phyloP scores from a whole-genome alignment of 2,888 invertebrate genomes.

The Galeruca laticollis region DNA sequence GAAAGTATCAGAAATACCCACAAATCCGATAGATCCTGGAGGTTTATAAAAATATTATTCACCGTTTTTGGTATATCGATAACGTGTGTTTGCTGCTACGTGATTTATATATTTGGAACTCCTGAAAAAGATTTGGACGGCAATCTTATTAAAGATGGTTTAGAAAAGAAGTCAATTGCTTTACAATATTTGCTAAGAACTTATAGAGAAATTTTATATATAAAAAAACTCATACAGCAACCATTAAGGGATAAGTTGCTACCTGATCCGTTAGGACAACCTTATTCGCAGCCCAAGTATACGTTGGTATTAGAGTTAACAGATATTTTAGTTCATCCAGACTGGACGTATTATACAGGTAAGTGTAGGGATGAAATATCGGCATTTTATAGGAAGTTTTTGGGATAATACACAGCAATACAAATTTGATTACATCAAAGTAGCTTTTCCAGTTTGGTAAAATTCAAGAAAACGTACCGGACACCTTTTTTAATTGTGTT shows the following conservation, averaged over 20 bases:
- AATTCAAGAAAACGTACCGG: too few species aligned
- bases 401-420: too few species aligned
- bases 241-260: constrained; percentile 92
- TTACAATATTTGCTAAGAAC: constrained; percentile 79
- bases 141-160: constrained; percentile 79
- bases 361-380: constrained; percentile 71
- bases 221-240: constrained; percentile 82
- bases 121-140: constrained; percentile 74
- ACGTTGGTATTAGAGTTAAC: constrained; percentile 96
- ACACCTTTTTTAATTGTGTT: too few species aligned
- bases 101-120: not conserved
- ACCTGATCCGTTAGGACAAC: constrained; percentile 90
- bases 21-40: not conserved
- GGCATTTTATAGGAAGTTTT: too few species aligned
- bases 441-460: too few species aligned
- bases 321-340: constrained; percentile 94
- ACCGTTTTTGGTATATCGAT: not conserved
- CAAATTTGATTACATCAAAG: too few species aligned
- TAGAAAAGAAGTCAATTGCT: constrained; percentile 73
- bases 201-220: constrained; percentile 57
- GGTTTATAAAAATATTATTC: not conserved
- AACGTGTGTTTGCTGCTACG: not conserved
- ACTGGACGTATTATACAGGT: constrained; percentile 97
- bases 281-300: constrained; percentile 94
- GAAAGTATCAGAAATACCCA: not conserved